These are phyloP conservation scores for Melanotaenia boesemani DNA, from an alignment of 2,797 vertebrate genomes.

Conservation along the genomic window DNA sequence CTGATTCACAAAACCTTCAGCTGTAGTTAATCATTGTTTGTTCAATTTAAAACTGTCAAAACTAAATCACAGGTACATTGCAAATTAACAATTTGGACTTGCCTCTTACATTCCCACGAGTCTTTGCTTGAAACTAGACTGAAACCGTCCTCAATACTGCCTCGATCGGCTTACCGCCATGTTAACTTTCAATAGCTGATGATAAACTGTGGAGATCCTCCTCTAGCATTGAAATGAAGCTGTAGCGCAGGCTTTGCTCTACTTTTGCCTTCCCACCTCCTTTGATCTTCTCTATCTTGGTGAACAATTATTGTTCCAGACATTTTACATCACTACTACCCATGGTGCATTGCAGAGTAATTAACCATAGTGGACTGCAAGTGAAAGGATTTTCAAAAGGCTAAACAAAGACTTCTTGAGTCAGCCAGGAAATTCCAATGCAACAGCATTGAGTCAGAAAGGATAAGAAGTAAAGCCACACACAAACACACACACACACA, in stretches of 20 bases:
- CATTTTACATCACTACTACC: background rate
- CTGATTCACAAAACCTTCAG: no score
- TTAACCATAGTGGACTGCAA: background rate
- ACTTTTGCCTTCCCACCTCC: background rate
- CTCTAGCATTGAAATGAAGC: background rate
- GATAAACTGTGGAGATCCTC: background rate
- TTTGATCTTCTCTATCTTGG: background rate
- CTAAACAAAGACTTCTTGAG: background rate
- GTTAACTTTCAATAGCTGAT: background rate
- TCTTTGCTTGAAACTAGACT: no score
- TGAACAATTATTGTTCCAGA: background rate
- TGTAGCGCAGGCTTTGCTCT: background rate
- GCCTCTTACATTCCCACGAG: no score
- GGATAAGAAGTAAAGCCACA: no score
- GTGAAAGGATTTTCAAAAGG: background rate
- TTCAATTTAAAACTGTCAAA: no score
- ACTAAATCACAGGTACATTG: no score
- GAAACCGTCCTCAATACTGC: no score
- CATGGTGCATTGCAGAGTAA: background rate
- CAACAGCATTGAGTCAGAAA: no score
- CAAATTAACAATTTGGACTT: no score
- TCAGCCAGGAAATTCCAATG: background rate
- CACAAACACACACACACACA: no score
- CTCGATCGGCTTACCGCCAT: background rate
- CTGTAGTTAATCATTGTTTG: no score